Evolutionary conservation across 2,113 vertebrate species (phyloP).

Genomic region (Dipodomys merriami): DNA sequence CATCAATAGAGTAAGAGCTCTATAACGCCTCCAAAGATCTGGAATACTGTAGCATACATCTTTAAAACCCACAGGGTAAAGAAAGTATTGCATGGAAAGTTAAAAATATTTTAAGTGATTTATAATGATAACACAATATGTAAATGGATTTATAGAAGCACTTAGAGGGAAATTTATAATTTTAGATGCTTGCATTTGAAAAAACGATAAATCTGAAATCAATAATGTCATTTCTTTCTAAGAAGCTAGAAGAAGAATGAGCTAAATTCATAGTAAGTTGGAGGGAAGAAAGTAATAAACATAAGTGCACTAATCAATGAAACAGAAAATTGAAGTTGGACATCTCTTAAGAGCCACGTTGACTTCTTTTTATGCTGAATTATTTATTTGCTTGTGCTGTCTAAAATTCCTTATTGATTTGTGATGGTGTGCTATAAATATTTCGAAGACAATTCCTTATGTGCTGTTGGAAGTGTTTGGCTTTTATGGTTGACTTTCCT

Average conservation of each 20-base stretch:
- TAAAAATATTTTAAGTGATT: conserved; percentile 21
- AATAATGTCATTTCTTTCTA: background rate
- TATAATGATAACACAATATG: background rate
- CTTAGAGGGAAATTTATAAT: background rate
- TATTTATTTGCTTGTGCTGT: background rate
- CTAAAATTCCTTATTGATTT: background rate
- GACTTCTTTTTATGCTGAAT: background rate
- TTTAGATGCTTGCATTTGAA: background rate
- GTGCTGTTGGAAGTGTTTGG: background rate
- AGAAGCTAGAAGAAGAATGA: background rate
- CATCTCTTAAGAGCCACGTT: background rate
- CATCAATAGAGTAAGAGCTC: background rate
- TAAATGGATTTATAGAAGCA: background rate
- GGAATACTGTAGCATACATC: background rate
- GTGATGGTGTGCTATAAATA: background rate
- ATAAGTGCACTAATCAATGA: background rate
- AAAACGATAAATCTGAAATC: background rate
- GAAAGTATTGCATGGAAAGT: background rate
- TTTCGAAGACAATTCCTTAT: background rate
- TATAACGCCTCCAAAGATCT: background rate
- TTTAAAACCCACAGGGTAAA: background rate
- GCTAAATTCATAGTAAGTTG: background rate
- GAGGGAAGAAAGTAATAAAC: background rate
- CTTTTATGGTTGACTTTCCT: background rate
- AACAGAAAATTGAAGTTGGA: background rate